These are phyloP conservation scores for Sula dactylatra DNA, from an alignment of 2,113 vertebrate species.

Conservation along the genomic window DNA sequence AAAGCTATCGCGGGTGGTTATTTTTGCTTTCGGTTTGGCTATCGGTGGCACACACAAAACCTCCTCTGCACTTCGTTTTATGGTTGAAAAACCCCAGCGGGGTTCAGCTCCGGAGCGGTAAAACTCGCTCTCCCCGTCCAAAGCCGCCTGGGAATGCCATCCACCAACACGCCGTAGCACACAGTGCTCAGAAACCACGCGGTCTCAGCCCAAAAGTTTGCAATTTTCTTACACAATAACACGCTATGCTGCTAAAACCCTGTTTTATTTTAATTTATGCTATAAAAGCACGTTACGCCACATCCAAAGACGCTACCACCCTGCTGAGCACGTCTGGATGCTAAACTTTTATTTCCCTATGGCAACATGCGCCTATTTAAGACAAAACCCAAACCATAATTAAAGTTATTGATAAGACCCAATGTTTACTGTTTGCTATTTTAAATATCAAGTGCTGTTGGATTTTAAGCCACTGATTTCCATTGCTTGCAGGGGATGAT, in stretches of 20 bases:
- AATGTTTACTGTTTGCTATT: constrained; percentile 30
- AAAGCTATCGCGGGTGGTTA: not conserved
- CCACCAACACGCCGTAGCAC: not conserved
- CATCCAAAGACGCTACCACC: not conserved
- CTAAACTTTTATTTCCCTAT: not conserved
- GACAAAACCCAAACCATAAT: constrained; percentile 31
- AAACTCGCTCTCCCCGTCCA: not conserved
- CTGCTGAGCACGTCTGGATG: not conserved
- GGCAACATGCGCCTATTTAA: not conserved
- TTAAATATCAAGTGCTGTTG: constrained; percentile 5
- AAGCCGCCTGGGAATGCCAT: not conserved
- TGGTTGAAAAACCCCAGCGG: not conserved
- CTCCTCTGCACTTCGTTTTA: not conserved
- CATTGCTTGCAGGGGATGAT: not conserved
- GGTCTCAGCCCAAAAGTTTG: not conserved
- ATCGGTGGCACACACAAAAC: not conserved
- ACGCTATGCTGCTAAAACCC: not conserved
- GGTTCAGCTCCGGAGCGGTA: not conserved
- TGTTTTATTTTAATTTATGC: not conserved
- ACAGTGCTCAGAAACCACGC: not conserved
- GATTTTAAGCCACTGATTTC: constrained; percentile 18
- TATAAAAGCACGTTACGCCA: not conserved
- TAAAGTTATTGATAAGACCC: constrained; percentile 34
- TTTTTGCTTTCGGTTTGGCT: constrained; percentile 4
- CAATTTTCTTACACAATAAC: not conserved